phyloP scores from a whole-genome alignment of 2,113 vertebrate genomes.

The Tragulus kanchil region DNA sequence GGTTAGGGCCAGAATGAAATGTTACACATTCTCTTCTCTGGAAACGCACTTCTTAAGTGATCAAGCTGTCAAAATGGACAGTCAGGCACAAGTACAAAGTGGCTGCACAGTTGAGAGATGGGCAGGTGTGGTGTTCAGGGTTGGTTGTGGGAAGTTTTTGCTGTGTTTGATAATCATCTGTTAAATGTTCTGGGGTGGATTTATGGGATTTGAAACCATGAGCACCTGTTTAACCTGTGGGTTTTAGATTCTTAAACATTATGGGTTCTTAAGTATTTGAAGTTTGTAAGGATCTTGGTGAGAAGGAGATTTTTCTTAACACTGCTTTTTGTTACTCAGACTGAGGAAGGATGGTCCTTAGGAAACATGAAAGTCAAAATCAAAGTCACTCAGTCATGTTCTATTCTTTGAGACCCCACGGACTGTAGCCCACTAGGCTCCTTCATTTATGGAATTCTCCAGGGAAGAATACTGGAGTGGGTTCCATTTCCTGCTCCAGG shows the following conservation, averaged over 20 bases:
- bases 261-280: background rate
- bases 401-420: too few relatives aligned
- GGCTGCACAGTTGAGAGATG: background rate
- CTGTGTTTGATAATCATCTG: background rate
- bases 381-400: too few relatives aligned
- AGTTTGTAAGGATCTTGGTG: background rate
- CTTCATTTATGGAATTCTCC: too few relatives aligned
- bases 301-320: background rate
- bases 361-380: background rate
- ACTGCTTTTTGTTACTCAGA: background rate
- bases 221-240: background rate
- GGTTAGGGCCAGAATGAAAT: background rate
- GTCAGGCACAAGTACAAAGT: background rate
- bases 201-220: background rate
- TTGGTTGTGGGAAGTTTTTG: accelerated
- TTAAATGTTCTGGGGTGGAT: background rate
- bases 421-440: too few relatives aligned
- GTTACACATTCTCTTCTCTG: background rate
- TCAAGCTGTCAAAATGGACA: background rate
- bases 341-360: background rate
- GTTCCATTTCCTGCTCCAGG: too few relatives aligned
- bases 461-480: too few relatives aligned
- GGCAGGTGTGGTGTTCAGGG: accelerated
- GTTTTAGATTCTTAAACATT: background rate
- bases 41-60: background rate